phyloP scores from a whole-genome alignment of 2,888 invertebrate species.

The Platycnemis pennipes region DNA sequence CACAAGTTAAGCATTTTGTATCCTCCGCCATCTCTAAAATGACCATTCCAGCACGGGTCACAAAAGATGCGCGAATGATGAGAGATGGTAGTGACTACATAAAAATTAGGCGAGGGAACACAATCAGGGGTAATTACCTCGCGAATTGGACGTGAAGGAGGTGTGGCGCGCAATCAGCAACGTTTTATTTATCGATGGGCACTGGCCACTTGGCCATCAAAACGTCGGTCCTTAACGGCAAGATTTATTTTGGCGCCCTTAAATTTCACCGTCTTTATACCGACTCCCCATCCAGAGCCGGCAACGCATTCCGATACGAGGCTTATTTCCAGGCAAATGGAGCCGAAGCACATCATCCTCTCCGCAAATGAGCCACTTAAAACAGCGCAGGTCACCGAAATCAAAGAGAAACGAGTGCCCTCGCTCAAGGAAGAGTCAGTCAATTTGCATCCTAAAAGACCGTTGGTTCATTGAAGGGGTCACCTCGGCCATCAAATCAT shows the following conservation, averaged over 20 bases:
- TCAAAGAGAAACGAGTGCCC: background rate
- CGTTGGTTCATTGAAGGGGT: background rate
- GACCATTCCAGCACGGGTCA: no score
- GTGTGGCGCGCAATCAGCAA: background rate
- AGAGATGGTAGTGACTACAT: background rate
- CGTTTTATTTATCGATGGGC: slow-evolving; percentile 14
- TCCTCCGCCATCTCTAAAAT: no score
- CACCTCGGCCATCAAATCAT: background rate
- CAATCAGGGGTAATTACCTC: background rate
- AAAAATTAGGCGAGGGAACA: background rate
- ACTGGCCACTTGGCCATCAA: background rate
- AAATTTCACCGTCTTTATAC: background rate
- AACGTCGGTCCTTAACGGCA: background rate
- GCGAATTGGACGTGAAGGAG: background rate
- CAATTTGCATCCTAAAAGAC: background rate
- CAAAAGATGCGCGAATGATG: background rate
- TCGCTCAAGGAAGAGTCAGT: no score
- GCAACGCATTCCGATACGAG: background rate
- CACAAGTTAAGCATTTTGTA: no score
- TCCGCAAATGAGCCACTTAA: background rate
- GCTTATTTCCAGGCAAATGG: background rate
- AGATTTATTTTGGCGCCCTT: background rate
- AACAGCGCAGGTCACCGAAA: background rate
- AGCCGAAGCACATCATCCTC: background rate
- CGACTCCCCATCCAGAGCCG: background rate